phyloP scores from a whole-genome alignment of 2,888 invertebrate genomes.

The Noctua janthina region DNA sequence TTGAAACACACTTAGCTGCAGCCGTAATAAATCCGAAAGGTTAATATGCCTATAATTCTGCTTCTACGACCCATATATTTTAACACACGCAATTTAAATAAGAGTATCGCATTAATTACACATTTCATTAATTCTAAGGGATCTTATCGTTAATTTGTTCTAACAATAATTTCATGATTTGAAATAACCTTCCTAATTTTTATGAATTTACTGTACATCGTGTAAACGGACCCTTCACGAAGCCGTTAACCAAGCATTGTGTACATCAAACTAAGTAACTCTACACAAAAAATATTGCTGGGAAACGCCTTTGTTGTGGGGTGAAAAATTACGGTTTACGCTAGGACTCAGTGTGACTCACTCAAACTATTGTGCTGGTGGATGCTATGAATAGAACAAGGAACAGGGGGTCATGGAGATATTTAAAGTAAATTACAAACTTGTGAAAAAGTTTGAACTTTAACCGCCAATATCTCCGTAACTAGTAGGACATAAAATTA shows the following conservation, averaged over 20 bases:
- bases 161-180: conserved; percentile 9
- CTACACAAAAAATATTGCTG: too few relatives aligned
- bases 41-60: conserved; percentile 43
- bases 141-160: conserved; percentile 6
- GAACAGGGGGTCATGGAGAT: too few relatives aligned
- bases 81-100: conserved; percentile 44
- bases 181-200: background rate
- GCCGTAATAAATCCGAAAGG: conserved; percentile 37
- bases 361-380: too few relatives aligned
- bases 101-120: conserved; percentile 8
- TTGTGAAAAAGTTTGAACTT: too few relatives aligned
- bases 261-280: too few relatives aligned
- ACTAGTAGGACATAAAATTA: too few relatives aligned
- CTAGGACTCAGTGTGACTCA: too few relatives aligned
- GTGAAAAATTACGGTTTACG: too few relatives aligned
- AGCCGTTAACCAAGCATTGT: background rate
- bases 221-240: background rate
- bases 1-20: background rate
- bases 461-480: too few relatives aligned
- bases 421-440: too few relatives aligned
- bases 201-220: background rate
- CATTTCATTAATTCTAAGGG: conserved; percentile 32
- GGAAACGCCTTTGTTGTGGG: too few relatives aligned
- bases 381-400: too few relatives aligned
- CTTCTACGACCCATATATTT: conserved; percentile 40